These are phyloP conservation scores for Drosophila pachea DNA, from an alignment of 1,140 invertebrate species.

Conservation along the genomic window DNA sequence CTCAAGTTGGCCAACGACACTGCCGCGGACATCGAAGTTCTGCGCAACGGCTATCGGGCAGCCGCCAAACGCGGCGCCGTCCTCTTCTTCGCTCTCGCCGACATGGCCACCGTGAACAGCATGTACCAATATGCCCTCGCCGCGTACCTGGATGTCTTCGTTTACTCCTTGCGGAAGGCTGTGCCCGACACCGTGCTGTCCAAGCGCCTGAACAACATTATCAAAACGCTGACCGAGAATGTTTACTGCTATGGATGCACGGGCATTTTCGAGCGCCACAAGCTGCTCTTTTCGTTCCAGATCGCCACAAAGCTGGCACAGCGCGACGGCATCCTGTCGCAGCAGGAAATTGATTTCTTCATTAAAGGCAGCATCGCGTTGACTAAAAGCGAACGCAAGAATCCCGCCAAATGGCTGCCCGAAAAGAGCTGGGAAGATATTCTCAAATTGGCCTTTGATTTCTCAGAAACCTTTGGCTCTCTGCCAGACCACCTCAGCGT, in stretches of 20 bases:
- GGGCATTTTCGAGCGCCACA: conserved; percentile 94
- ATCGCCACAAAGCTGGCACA: conserved; percentile 90
- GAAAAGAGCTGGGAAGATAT: conserved; percentile 89
- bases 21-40: conserved; percentile 86
- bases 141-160: conserved; percentile 89
- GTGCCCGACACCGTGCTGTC: conserved; percentile 86
- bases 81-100: conserved; percentile 92
- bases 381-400: conserved; percentile 84
- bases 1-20: conserved; percentile 86
- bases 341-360: conserved; percentile 92
- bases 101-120: conserved; percentile 90
- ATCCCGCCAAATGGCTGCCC: conserved; percentile 86
- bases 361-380: conserved; percentile 90
- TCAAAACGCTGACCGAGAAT: conserved; percentile 89
- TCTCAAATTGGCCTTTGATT: conserved; percentile 85
- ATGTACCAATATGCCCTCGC: conserved; percentile 96
- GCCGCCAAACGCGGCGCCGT: conserved; percentile 91
- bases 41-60: conserved; percentile 89
- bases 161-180: conserved; percentile 87
- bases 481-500: conserved; percentile 84
- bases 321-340: conserved; percentile 82
- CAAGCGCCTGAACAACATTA: conserved; percentile 89
- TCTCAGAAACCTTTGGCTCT: conserved; percentile 83
- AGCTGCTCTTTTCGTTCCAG: conserved; percentile 93
- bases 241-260: conserved; percentile 94